Base-by-base conservation (phyloP, 1,140 invertebrate species). In the Zaprionus camerounensis region DNA sequence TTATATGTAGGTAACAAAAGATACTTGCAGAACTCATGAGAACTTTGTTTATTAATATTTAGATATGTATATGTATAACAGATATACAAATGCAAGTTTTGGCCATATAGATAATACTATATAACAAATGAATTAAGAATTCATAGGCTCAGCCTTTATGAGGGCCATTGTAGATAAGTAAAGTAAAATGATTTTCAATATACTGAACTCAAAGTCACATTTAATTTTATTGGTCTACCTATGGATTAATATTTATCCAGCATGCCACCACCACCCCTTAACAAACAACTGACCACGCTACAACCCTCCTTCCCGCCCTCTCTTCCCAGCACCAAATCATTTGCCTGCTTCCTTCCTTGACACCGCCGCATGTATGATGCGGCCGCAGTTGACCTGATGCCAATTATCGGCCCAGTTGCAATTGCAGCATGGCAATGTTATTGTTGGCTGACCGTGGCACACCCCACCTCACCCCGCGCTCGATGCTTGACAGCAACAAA, bases 401-500 rank as follows among this genome's bases (percentile, higher is more conserved):
- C 83, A 87, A 87, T 87, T 87, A 87, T 87, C 83, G 76, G 78
- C 31, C 64, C 58, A 46, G 71, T 59, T 85, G 82, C 82, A 86
- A 41, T 76, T 76, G 62, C 64, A 17, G 62, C 34, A 59, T 56
- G 41, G 44, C 69, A 66, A 66, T 62, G 70, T 49, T 62, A 12
- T 64, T 71, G 68, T 64, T 53, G 71, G 31, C 9, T 44, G 53
- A 64, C 62, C 61, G 13, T 31, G 22, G 9, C 15, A 7, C 4
- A 31, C 20, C 26, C 55, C 49, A 11, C 26, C 9, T 7, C 31
- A 9, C 9, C 31, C 31, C 44, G 3, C 17, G 0, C 41, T 5
- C 13, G 34, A 26, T 51, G 17, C 71, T 64, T 90, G 85, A 90
- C 85, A 90, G 85, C 85, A 81, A 90, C 85, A 90, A 90, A 90